Conservation (phyloP, 2,888 invertebrate genomes). For the Nemurella pictetii region DNA sequence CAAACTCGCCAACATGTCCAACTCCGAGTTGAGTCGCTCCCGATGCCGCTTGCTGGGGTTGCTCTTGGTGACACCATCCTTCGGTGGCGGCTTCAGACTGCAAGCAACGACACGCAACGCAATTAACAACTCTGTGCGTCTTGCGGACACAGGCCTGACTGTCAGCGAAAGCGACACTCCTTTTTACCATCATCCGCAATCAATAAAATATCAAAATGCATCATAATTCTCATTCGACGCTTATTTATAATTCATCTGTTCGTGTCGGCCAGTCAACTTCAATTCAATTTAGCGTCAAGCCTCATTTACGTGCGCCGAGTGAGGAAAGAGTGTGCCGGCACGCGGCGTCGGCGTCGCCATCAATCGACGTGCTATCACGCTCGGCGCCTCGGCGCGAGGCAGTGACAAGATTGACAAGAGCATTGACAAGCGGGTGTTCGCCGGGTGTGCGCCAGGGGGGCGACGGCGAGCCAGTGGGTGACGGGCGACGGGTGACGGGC, state of each 20-base stretch:
- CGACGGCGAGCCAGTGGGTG: background rate
- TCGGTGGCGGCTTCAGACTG: constrained; percentile 93
- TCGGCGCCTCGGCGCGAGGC: too few relatives aligned
- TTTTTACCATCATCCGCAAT: background rate
- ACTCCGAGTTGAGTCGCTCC: constrained; percentile 95
- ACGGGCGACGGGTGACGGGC: too few relatives aligned
- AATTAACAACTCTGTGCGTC: background rate
- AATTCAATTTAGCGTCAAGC: background rate
- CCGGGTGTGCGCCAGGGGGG: background rate
- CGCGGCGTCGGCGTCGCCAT: background rate
- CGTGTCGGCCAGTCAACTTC: background rate
- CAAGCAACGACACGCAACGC: constrained; percentile 53
- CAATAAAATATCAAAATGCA: background rate
- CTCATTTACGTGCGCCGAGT: background rate
- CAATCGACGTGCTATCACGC: background rate
- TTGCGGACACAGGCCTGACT: too few relatives aligned
- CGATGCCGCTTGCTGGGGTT: constrained; percentile 99
- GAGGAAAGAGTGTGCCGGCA: background rate
- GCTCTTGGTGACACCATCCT: constrained; percentile 92
- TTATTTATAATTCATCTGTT: background rate
- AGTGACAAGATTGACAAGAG: too few relatives aligned
- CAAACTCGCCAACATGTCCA: constrained; percentile 93
- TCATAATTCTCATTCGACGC: background rate
- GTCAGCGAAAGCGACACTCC: background rate
- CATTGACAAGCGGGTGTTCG: too few relatives aligned